Evolutionary conservation across 2,113 vertebrate species (phyloP), one percentile per base, ranked within the genome.

Genomic region (Zapornia atra): DNA sequence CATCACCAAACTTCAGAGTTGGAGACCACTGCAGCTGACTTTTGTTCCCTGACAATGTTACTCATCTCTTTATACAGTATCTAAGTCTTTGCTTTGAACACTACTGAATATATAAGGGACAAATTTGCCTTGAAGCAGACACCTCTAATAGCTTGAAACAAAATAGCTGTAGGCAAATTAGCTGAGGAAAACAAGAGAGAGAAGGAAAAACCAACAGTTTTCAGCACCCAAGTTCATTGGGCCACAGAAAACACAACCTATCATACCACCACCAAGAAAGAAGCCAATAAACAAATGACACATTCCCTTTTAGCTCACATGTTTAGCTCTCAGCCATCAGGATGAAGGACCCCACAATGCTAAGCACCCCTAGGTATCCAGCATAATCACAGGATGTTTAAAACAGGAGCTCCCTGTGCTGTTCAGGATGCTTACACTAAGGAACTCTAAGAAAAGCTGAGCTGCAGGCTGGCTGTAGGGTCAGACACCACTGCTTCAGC

Each of bases 121-220:
- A 59, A 57, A 64, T 42, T 75, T 90, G 71, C 80, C 88, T 90
- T 90, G 82, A 86, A 95, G 87, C 20, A 93, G 42, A 33, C 66
- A 91, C 29, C 26, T 91, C 65, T 76, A 81, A 88, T 72, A 89
- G 69, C 65, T 31, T 91, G 79, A 95, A 89, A 96, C 0, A 0
- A 94, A 92, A 92, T 53, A 92, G 80, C 83, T 86, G 77, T 20
- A 89, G 77, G 86, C 80, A 82, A 96, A 91, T 57, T 9, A 75
- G 28, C 77, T 75, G 60, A 84, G 48, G 65, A 89, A 89, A 95
- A 89, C 6, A 51, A 76, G 36, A 79, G 15, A 56, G 21, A 15
- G 9, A 73, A 78, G 28, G 31, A 91, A 75, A 82, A 68, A 78
- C 4, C 54, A 78, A 33, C 0, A 2, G 16, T 71, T 94, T 91